phyloP scores from a whole-genome alignment of 2,797 vertebrate genomes.

The Lepus townsendii region DNA sequence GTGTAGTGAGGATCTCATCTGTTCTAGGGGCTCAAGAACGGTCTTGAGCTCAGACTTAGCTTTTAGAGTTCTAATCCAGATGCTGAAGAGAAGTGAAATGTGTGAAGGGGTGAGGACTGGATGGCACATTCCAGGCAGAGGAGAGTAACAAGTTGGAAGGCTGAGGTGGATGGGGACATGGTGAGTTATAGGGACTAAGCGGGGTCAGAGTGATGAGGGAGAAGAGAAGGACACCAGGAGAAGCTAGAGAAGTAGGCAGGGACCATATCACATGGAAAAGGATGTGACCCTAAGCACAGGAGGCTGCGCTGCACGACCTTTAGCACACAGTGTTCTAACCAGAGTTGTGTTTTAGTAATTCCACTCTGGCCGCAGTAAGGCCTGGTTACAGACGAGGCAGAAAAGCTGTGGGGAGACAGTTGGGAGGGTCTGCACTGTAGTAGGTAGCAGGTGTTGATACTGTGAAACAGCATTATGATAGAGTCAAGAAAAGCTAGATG shows the following conservation, averaged over 20 bases:
- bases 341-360: slow-evolving; percentile 21
- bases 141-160: background rate
- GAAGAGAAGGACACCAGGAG: background rate
- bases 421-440: background rate
- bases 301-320: background rate
- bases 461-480: background rate
- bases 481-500: background rate
- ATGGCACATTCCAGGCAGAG: background rate
- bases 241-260: background rate
- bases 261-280: background rate
- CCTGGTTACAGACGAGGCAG: slow-evolving; percentile 2
- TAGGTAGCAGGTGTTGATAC: background rate
- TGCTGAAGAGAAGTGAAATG: background rate
- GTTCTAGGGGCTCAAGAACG: background rate
- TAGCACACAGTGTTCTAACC: background rate
- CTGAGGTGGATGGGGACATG: background rate
- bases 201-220: background rate
- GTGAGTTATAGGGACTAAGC: background rate
- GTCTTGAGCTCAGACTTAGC: background rate
- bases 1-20: background rate
- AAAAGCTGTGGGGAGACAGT: background rate
- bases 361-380: slow-evolving; percentile 9
- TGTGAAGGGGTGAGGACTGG: background rate
- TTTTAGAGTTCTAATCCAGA: background rate
- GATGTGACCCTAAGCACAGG: background rate